Conservation (phyloP, 2,113 vertebrate species). For the Coryphaenoides rupestris region DNA sequence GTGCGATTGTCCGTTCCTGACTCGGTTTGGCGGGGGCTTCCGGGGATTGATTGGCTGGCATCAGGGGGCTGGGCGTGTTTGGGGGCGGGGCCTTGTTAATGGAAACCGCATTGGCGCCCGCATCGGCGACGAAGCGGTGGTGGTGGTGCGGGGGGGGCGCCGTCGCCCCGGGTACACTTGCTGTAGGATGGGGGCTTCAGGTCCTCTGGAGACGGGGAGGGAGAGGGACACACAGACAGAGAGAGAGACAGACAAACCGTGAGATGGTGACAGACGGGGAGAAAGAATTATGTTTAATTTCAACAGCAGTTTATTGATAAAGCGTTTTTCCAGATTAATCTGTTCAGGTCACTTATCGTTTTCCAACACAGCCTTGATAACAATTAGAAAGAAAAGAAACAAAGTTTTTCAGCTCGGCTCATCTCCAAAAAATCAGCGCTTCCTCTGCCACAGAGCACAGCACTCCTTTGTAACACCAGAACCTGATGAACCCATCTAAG, state of each 20-base stretch:
- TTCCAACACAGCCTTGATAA: too few relatives aligned
- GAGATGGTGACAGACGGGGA: not conserved
- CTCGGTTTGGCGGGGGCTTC: constrained; percentile 23
- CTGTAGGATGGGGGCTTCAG: constrained; percentile 83
- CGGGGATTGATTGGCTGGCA: constrained; percentile 26
- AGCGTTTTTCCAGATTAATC: too few relatives aligned
- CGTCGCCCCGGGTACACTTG: constrained; percentile 62
- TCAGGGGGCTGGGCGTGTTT: constrained; percentile 60
- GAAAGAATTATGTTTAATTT: too few relatives aligned
- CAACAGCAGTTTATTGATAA: too few relatives aligned
- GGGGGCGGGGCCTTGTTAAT: constrained; percentile 77
- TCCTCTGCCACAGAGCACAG: too few relatives aligned
- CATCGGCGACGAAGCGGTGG: constrained; percentile 58
- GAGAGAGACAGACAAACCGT: not conserved
- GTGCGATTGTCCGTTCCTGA: constrained; percentile 33
- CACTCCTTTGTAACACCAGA: too few relatives aligned
- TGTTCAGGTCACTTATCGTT: too few relatives aligned
- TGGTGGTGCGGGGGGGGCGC: constrained; percentile 44
- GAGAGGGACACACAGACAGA: not conserved
- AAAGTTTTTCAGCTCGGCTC: too few relatives aligned
- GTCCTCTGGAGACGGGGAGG: constrained; percentile 60
- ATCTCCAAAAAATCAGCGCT: too few relatives aligned
- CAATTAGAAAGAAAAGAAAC: too few relatives aligned
- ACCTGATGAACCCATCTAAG: too few relatives aligned
- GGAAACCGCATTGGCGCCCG: constrained; percentile 53